Base-by-base conservation (phyloP, 2,797 vertebrate genomes). In the Pseudochromis fuscus region DNA sequence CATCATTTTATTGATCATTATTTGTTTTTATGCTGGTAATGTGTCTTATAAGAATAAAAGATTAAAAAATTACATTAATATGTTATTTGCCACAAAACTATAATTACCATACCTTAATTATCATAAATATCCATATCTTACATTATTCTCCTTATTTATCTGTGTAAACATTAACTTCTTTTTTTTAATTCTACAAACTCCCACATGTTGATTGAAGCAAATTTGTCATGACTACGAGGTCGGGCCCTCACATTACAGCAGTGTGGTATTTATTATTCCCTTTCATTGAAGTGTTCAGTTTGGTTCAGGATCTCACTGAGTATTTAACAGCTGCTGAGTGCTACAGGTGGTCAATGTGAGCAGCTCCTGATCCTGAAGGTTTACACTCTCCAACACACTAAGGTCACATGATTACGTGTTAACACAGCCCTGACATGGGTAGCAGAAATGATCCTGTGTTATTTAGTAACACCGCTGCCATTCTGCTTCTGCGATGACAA, bases 321-420 rank as follows among this genome's bases (percentile, higher is more conserved):
- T 44, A 59, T 73, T 75, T 75, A 86, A 84, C 86, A 89, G 85
- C 88, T 88, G 85, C 77, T 83, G 77, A 79, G 72, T 87, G 84
- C 87, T 88, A 86, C 79, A 69, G 74, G 56, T 89, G 86, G 82
- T 79, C 80, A 87, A 57, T 51, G 12, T 4, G 6, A 75, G 71
- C 46, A 45, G 68, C 78, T 85, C 57, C 66, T 64, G 52, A 58
- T 79, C 57, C 69, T 27, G 56, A 49, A 66, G 71, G 75, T 82
- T 82, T 61, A 62, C 67, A 50, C 65, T 46, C 31, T 57, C 7
- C 52, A 38, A 50, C 40, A 13, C 2, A 11, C 48, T 66, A 21
- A 0, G 56, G 64, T 83, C 73, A 79, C 57, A n/a, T 68, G 55
- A 37, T 79, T 62, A 67, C 71, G 15, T 50, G 55, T 84, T 76